Base-by-base conservation (phyloP, 2,113 vertebrate genomes). In the Hassar affinis region DNA sequence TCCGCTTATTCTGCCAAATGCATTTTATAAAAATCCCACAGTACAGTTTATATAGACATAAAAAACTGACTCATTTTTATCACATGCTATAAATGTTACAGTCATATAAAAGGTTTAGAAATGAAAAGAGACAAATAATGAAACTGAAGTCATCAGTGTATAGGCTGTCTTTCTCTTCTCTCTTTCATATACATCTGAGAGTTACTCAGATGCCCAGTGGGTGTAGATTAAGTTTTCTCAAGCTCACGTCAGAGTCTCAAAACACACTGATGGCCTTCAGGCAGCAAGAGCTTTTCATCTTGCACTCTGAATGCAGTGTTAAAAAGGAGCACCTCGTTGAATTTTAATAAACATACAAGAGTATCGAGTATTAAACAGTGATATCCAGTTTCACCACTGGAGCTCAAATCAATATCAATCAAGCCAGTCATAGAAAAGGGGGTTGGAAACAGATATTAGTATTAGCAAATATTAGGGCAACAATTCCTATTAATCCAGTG, bases 151-250 rank as follows among this genome's bases (percentile, higher is more conserved):
- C 18, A 75, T 20, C n/a, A 30, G 47, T 52, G 47, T 57, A n/a
- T 51, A 9, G 71, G 47, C n/a, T 69, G 64, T 57, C 64, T 61
- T 57, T 86, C 22, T 74, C 56, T 64, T 47, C 62, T 62, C 51
- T 66, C 64, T 79, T 57, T 74, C 51, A 81, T 69, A 47, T 38
- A 76, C 76, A 33, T 75, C 47, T 25, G 27, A 30, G 47, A 75
- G 14, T 75, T 30, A 9, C 47, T 75, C 75, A 57, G 18, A 59
- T 54, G 87, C 87, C 86, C 81, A 57, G 87, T 86, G 78, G 88
- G 88, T 81, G 80, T 68, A 87, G 89, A 90, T 91, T 90, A 89
- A 86, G 74, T 85, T 88, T 78, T 84, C 84, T 80, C 42, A 45
- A 45, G 38, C 84, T 83, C 71, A 81, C 4, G 27, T 33, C 49